Conservation (phyloP, 1,140 invertebrate species). For the Phenacoccus solenopsis region DNA sequence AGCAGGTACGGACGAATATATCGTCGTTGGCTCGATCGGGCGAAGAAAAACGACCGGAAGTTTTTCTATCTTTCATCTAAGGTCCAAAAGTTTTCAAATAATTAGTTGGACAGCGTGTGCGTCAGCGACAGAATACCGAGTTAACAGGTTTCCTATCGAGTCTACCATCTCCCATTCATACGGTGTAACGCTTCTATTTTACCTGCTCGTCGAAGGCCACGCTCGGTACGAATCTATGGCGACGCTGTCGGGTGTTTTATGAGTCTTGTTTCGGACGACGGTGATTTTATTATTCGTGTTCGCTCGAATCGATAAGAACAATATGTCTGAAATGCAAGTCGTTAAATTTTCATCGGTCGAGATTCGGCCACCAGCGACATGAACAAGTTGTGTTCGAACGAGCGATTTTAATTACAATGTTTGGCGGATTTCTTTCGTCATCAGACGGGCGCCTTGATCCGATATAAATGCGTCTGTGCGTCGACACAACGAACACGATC, state of each 20-base stretch:
- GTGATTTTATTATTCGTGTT: not conserved
- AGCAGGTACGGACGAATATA: not conserved
- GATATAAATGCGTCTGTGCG: too few relatives aligned
- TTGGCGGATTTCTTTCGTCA: too few relatives aligned
- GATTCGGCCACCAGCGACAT: not conserved
- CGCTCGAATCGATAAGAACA: not conserved
- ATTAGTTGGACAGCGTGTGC: conserved; percentile 1
- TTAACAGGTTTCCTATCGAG: not conserved
- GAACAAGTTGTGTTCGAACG: too few relatives aligned
- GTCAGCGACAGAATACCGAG: not conserved
- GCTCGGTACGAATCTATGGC: not conserved
- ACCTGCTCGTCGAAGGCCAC: not conserved
- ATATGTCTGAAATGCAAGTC: not conserved
- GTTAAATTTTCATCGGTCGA: not conserved
- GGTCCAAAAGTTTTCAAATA: conserved; percentile 2
- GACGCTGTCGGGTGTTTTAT: not conserved
- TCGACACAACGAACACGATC: not conserved
- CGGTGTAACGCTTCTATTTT: not conserved
- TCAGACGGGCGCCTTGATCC: too few relatives aligned
- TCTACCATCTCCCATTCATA: not conserved
- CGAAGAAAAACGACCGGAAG: conserved; percentile 1
- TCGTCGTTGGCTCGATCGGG: not conserved
- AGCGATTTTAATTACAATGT: too few relatives aligned
- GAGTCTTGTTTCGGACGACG: not conserved
- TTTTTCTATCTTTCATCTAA: conserved; percentile 3